Conservation (phyloP, 2,113 vertebrate species). For the Spizaetus ornatus region DNA sequence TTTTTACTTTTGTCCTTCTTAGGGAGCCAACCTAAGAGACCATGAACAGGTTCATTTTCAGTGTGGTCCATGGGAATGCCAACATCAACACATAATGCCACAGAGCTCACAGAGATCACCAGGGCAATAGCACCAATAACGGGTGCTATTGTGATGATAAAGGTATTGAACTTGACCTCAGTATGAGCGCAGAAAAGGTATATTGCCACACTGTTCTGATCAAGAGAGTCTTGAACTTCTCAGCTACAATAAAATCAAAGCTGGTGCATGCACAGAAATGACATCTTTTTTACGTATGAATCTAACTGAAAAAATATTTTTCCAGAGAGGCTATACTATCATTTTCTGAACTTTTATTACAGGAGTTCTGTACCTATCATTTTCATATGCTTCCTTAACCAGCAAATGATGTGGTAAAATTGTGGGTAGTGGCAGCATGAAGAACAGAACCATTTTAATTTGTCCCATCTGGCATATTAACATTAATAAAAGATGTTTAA, state of each 20-base stretch:
- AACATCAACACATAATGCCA: background rate
- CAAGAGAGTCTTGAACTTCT: background rate
- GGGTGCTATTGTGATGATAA: background rate
- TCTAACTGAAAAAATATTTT: constrained; percentile 21
- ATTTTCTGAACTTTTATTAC: constrained; percentile 67
- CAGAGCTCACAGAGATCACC: background rate
- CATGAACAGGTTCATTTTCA: background rate
- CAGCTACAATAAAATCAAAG: background rate
- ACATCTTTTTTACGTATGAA: background rate
- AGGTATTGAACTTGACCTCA: background rate
- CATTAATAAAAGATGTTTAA: constrained; percentile 83
- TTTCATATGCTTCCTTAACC: constrained; percentile 76
- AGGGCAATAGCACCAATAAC: background rate
- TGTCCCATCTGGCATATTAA: constrained; percentile 83
- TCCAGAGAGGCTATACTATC: constrained; percentile 5
- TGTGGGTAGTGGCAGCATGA: constrained; percentile 76
- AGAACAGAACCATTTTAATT: constrained; percentile 81
- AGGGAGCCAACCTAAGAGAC: background rate
- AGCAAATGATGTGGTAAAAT: constrained; percentile 78
- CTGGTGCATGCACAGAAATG: background rate
- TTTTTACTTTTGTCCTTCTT: background rate
- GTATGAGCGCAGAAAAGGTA: background rate
- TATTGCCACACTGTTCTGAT: background rate
- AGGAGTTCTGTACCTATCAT: constrained; percentile 66
- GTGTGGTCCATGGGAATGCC: background rate